phyloP scores from a whole-genome alignment of 1,140 invertebrate species.

The Macrobrachium rosenbergii region DNA sequence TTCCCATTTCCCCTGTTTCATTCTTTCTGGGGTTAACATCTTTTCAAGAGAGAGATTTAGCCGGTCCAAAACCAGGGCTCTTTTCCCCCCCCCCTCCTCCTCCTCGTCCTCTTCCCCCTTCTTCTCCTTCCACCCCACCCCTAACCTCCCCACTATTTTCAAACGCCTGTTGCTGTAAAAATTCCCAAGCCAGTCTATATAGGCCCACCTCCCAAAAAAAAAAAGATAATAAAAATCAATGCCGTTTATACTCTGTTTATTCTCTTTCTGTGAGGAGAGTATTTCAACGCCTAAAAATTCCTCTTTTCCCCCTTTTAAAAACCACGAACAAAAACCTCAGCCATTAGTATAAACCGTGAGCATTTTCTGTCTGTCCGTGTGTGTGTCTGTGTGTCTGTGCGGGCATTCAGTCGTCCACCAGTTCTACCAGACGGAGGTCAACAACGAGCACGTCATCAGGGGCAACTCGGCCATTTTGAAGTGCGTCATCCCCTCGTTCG shows the following conservation, averaged over 20 bases:
- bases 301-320: not conserved
- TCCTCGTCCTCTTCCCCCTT: not conserved
- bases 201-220: too few species aligned
- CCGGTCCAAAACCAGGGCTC: not conserved
- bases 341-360: not conserved
- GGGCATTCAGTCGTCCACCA: constrained; percentile 81
- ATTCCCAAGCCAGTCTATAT: too few species aligned
- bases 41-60: too few species aligned
- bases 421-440: constrained; percentile 84
- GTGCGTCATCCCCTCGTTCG: constrained; percentile 89
- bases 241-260: too few species aligned
- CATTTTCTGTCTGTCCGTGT: not conserved
- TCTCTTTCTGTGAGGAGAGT: too few species aligned
- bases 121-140: not conserved
- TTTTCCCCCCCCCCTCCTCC: not conserved
- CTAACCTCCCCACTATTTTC: not conserved
- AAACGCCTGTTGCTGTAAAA: not conserved
- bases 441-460: constrained; percentile 88
- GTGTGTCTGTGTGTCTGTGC: too few species aligned
- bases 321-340: not conserved
- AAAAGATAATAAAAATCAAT: too few species aligned
- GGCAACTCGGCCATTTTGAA: constrained; percentile 89
- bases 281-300: too few species aligned
- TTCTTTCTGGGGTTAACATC: too few species aligned
- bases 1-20: too few species aligned